phyloP scores from a whole-genome alignment of 2,113 vertebrate species.

The Nanorana parkeri region DNA sequence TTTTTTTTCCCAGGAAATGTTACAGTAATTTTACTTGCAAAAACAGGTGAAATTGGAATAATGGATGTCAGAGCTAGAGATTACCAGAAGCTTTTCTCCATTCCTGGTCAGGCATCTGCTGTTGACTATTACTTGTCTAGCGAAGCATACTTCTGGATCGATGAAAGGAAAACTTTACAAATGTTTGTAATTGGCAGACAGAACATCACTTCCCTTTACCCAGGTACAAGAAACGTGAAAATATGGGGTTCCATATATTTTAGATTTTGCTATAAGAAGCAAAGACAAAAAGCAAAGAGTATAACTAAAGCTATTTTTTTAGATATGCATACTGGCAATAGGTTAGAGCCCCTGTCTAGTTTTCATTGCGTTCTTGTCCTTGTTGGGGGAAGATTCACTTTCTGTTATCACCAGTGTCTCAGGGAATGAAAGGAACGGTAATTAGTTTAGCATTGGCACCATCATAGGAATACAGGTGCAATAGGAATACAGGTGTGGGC shows the following conservation, averaged over 20 bases:
- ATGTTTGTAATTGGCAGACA: slow-evolving; percentile 62
- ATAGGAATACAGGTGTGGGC: no score
- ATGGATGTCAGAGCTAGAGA: slow-evolving; percentile 72
- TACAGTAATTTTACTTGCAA: slow-evolving; percentile 73
- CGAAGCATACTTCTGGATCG: slow-evolving; percentile 82
- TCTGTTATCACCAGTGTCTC: no score
- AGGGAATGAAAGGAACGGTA: no score
- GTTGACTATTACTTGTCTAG: slow-evolving; percentile 76
- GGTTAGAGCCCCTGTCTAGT: no score
- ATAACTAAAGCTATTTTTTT: no score
- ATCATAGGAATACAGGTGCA: no score
- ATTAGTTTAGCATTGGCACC: no score
- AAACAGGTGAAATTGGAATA: slow-evolving; percentile 71
- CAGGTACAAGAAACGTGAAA: slow-evolving; percentile 67
- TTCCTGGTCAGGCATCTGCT: slow-evolving; percentile 63
- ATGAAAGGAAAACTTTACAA: slow-evolving; percentile 73
- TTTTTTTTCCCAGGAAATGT: slow-evolving; percentile 70
- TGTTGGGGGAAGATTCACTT: no score
- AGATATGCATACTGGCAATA: no score
- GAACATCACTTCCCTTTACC: slow-evolving; percentile 66
- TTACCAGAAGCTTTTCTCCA: slow-evolving; percentile 66
- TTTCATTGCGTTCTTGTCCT: no score
- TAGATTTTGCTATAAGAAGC: neutral
- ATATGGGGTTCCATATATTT: no score
- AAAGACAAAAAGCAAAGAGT: no score